Conservation (phyloP, 2,113 vertebrate genomes). For the Lipotes vexillifer region DNA sequence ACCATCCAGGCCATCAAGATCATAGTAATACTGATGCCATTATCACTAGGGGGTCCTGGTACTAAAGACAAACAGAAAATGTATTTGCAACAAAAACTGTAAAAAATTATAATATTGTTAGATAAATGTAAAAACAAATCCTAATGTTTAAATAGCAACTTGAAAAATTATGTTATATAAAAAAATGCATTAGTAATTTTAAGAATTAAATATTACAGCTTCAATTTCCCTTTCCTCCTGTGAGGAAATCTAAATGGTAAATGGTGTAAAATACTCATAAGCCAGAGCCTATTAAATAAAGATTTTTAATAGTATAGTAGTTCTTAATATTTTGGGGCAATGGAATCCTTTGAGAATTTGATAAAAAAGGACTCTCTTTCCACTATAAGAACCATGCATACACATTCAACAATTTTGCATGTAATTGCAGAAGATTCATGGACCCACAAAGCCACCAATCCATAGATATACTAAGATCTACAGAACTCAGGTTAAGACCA, state of each 20-base stretch:
- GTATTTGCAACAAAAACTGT: slow-evolving; percentile 1
- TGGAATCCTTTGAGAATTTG: background rate
- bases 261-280: background rate
- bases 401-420: background rate
- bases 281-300: background rate
- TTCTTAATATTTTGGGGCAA: background rate
- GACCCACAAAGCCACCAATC: background rate
- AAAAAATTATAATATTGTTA: background rate
- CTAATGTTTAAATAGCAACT: slow-evolving; percentile 12
- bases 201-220: background rate
- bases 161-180: background rate
- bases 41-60: slow-evolving; percentile 88
- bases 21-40: slow-evolving; percentile 89
- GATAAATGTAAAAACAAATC: background rate
- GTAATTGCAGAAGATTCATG: background rate
- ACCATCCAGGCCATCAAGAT: slow-evolving; percentile 94
- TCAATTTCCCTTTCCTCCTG: slow-evolving; percentile 7
- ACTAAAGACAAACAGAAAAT: slow-evolving; percentile 81
- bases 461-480: background rate
- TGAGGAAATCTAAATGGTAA: slow-evolving; percentile 16
- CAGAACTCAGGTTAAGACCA: background rate
- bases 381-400: background rate
- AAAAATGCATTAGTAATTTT: slow-evolving; percentile 2
- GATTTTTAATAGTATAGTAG: background rate
- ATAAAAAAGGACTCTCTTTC: slow-evolving; percentile 1